These are phyloP conservation scores for Rhorus exstirpatorius DNA, from an alignment of 2,888 invertebrate genomes.

Conservation along the genomic window DNA sequence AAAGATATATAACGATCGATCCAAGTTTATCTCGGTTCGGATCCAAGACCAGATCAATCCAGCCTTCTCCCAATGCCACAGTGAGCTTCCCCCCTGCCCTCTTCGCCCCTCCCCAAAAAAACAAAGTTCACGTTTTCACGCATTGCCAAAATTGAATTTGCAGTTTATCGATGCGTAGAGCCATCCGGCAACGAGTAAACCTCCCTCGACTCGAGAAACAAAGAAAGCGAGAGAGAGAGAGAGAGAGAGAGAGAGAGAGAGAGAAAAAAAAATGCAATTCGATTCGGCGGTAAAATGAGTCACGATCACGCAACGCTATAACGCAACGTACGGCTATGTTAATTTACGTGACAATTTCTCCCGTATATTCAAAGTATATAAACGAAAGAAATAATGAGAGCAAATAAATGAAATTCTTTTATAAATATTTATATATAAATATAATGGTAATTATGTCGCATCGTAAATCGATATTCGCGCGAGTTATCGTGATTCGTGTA, in stretches of 20 bases:
- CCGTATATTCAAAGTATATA: constrained; percentile 56
- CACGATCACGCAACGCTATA: constrained; percentile 58
- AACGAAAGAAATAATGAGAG: background rate
- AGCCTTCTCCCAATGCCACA: constrained; percentile 61
- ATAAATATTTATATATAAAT: constrained; percentile 38
- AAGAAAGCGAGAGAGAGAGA: constrained; percentile 30
- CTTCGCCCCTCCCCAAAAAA: too few relatives aligned
- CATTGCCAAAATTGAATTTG: constrained; percentile 75
- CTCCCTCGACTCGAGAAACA: constrained; percentile 54
- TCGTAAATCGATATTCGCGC: constrained; percentile 47
- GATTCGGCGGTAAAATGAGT: constrained; percentile 64
- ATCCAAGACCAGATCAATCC: constrained; percentile 62
- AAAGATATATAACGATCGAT: constrained; percentile 70
- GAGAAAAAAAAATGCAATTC: constrained; percentile 48
- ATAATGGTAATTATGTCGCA: constrained; percentile 41
- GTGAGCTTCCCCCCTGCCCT: too few relatives aligned
- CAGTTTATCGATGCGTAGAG: constrained; percentile 82
- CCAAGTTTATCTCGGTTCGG: constrained; percentile 45
- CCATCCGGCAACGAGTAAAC: constrained; percentile 79
- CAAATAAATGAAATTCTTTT: constrained; percentile 27
- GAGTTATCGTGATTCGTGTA: constrained; percentile 65
- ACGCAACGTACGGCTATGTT: constrained; percentile 52
- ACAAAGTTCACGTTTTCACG: constrained; percentile 62
- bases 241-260: constrained; percentile 46
- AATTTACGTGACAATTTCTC: constrained; percentile 45